Evolutionary conservation across 2,113 vertebrate genomes (phyloP).

Genomic region (Tapirus terrestris): DNA sequence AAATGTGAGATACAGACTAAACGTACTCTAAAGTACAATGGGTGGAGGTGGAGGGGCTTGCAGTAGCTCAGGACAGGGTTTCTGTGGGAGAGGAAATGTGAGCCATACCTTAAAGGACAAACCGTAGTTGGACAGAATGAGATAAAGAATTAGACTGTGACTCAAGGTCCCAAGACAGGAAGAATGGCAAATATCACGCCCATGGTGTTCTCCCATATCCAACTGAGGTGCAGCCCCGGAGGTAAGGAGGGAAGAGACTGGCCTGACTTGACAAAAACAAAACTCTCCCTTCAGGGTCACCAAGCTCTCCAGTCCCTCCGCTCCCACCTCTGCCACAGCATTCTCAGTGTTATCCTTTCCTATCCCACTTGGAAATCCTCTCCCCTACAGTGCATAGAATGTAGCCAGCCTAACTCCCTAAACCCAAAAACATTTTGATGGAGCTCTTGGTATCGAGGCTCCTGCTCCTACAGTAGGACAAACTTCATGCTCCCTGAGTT

Average conservation of each 20-base stretch:
- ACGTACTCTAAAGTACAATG: neutral
- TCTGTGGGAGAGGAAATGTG: neutral
- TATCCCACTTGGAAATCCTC: neutral
- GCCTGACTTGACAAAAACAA: neutral
- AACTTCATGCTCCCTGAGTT: neutral
- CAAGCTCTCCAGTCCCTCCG: neutral
- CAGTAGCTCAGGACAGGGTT: neutral
- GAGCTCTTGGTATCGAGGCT: neutral
- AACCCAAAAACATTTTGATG: neutral
- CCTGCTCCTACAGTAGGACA: neutral
- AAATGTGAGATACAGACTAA: neutral
- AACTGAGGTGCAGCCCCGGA: neutral
- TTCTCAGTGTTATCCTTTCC: neutral
- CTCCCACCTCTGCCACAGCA: neutral
- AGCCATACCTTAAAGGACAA: conserved; percentile 18
- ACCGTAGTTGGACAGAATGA: neutral
- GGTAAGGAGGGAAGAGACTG: neutral
- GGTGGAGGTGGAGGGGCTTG: neutral
- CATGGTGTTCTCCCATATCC: neutral
- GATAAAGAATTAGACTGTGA: conserved; percentile 35
- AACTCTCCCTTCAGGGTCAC: neutral
- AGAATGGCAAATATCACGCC: neutral
- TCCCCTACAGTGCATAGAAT: neutral
- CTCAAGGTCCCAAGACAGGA: conserved; percentile 15
- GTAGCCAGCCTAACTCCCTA: neutral